Evolutionary conservation across 2,113 vertebrate genomes (phyloP).

Genomic region (Benitochromis conjunctus): DNA sequence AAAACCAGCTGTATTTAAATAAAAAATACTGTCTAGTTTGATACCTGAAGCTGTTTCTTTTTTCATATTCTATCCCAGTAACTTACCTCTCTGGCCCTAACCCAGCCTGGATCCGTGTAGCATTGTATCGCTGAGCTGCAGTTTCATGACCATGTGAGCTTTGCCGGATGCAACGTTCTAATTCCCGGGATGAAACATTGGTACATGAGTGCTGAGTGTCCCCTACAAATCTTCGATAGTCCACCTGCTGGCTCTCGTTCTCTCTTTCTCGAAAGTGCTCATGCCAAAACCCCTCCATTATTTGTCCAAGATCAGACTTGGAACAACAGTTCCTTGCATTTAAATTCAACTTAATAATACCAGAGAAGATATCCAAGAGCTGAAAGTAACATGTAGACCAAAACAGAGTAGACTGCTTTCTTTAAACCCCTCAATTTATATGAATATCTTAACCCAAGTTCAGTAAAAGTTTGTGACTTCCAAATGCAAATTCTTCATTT

Average conservation of each 20-base stretch:
- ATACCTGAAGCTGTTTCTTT: not conserved
- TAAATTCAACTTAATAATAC: not conserved
- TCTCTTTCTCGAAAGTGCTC: conserved; percentile 21
- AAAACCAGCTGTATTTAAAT: not conserved
- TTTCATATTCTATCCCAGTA: not conserved
- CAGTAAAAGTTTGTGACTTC: not conserved
- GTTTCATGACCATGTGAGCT: conserved; percentile 73
- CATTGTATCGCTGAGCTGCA: conserved; percentile 83
- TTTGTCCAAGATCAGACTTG: conserved; percentile 19
- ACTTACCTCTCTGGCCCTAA: conserved; percentile 82
- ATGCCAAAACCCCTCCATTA: conserved; percentile 54
- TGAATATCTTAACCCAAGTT: not conserved
- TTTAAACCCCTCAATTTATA: not conserved
- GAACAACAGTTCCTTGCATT: not conserved
- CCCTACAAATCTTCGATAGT: conserved; percentile 47
- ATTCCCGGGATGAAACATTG: not conserved
- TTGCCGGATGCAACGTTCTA: conserved; percentile 34
- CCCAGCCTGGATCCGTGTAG: conserved; percentile 81
- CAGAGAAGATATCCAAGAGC: not conserved
- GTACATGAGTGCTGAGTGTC: conserved; percentile 17
- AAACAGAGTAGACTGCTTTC: not conserved
- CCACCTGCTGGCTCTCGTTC: conserved; percentile 17
- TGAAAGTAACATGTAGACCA: not conserved
- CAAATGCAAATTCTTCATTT: not conserved
- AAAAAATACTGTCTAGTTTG: not conserved